These are phyloP conservation scores for Chionodraco myersi DNA, from an alignment of 2,113 vertebrate genomes.

Conservation along the genomic window DNA sequence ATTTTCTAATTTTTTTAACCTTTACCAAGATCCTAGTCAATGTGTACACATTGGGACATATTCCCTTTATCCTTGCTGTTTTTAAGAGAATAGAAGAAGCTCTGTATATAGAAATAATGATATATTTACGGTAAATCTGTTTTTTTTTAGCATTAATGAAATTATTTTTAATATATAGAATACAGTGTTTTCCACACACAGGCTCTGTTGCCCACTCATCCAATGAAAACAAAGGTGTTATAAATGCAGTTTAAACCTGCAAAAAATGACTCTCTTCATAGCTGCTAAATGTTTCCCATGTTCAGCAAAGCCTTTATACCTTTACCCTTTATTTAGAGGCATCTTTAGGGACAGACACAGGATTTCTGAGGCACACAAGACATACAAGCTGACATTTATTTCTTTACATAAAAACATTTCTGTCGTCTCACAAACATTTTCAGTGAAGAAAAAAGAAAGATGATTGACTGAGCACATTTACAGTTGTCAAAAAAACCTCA, in stretches of 20 bases:
- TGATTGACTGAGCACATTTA: not conserved
- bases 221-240: not conserved
- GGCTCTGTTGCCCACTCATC: not conserved
- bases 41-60: not conserved
- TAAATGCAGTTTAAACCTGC: constrained; percentile 9
- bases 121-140: constrained; percentile 30
- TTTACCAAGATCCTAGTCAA: constrained; percentile 16
- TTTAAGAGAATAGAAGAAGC: constrained; percentile 1
- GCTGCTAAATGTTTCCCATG: not conserved
- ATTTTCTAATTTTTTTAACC: not conserved
- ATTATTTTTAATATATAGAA: constrained; percentile 34
- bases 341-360: not conserved
- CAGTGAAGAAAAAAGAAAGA: too few relatives aligned
- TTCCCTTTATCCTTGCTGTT: constrained; percentile 5
- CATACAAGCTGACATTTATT: not conserved
- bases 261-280: not conserved
- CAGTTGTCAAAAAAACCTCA: not conserved
- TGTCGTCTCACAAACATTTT: too few relatives aligned
- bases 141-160: constrained; percentile 34
- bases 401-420: not conserved
- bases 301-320: not conserved
- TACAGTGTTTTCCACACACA: constrained; percentile 4
- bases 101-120: constrained; percentile 22
- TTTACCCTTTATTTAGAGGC: not conserved
- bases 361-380: not conserved